Evolutionary conservation across 1,140 invertebrate species (phyloP), one percentile per base, ranked within the genome.

Genomic region (Galleria mellonella): DNA sequence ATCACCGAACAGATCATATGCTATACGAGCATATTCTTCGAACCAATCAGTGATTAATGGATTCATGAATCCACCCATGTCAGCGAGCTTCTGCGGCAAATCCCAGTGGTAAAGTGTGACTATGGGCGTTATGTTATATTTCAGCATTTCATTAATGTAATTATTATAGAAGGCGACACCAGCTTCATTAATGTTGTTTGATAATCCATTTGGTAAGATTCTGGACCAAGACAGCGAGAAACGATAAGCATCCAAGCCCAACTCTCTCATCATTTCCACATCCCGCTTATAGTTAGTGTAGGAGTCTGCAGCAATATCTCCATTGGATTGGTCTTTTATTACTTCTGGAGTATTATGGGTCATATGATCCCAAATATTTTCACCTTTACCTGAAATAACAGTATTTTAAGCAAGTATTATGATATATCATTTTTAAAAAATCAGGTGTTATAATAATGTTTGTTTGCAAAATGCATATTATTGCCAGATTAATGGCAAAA

Each of bases 221-320:
- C 89, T 67, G 0, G 90, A 57, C 90, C 91, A 91, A 12, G 90
- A 87, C 23, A 91, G 62, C 0, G 90, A 91, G 62, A 91, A 89
- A 4, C 90, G 79, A 59, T 90, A 90, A 45, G 62, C 64, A 47
- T 72, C 51, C 4, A 55, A 31, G 13, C 53, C 53, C 2, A 55
- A 23, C 32, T 55, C 53, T n/a, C 43, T 10, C 53, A 55, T 55
- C 43, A 55, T 71, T 49, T 46, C 54, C 2, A 71, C 67, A 14
- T 71, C 67, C 5, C 63, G 35, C 36, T 64, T 51, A 35, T 66
- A 66, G 17, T 71, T 64, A 27, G 62, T 41, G 40, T 55, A 55
- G 13, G 43, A 43, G 36, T 55, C 47, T 7, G 43, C 40, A 2
- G 43, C 35, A 6, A 62, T 46, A 29, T 71, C 67, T 6, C 67